Evolutionary conservation across 1,140 invertebrate species (phyloP).

Genomic region (Drosophila nigromelanica): DNA sequence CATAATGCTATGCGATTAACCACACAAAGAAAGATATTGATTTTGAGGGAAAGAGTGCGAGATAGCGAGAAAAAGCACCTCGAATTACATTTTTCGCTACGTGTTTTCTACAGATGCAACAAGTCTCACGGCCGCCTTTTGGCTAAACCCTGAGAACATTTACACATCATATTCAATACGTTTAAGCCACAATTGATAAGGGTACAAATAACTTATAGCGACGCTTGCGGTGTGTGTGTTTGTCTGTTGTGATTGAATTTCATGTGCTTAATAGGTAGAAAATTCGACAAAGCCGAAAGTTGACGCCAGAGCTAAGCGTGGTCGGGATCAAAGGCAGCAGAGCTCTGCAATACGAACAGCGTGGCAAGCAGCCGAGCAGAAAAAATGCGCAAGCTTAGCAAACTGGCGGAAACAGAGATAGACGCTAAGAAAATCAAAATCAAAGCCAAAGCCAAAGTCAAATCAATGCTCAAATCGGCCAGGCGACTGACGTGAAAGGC

Average conservation of each 20-base stretch:
- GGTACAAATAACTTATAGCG: slow-evolving; percentile 55
- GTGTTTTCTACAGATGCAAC: slow-evolving; percentile 53
- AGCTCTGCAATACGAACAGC: slow-evolving; percentile 41
- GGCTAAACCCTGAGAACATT: slow-evolving; percentile 43
- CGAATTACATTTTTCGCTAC: slow-evolving; percentile 43
- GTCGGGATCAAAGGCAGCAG: slow-evolving; percentile 46
- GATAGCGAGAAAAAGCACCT: neutral
- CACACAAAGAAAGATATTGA: neutral
- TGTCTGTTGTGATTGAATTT: slow-evolving; percentile 75
- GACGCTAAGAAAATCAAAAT: slow-evolving; percentile 31
- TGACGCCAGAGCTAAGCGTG: slow-evolving; percentile 27
- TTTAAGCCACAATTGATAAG: slow-evolving; percentile 74
- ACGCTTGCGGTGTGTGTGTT: slow-evolving; percentile 7
- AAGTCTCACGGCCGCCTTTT: slow-evolving; percentile 46
- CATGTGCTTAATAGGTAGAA: slow-evolving; percentile 80
- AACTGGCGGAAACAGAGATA: slow-evolving; percentile 20
- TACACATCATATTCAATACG: slow-evolving; percentile 76
- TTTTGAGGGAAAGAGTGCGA: neutral
- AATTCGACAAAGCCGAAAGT: slow-evolving; percentile 68
- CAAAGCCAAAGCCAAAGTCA: slow-evolving; percentile 48
- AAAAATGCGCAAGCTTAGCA: slow-evolving; percentile 65
- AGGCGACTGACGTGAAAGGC: slow-evolving; percentile 39
- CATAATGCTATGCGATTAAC: too few species aligned
- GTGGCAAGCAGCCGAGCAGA: slow-evolving; percentile 65
- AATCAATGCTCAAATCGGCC: slow-evolving; percentile 52